Conservation (phyloP, 2,888 invertebrate species). For the Cremastinae sp. region DNA sequence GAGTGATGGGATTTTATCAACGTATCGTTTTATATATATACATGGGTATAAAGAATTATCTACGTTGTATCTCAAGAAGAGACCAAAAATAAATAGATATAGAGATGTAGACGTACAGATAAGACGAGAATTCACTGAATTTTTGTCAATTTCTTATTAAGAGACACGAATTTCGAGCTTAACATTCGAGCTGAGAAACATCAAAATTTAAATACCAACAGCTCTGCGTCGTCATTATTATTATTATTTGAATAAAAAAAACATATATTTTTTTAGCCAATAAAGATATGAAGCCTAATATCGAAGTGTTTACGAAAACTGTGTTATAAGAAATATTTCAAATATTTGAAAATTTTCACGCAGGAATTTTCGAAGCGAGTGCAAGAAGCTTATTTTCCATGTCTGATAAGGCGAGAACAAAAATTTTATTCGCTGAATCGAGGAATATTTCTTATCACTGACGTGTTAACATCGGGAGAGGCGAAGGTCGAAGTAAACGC, state of each 20-base stretch:
- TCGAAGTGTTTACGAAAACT: too few relatives aligned
- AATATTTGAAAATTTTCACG: too few relatives aligned
- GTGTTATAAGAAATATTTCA: too few relatives aligned
- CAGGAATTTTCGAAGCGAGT: too few relatives aligned
- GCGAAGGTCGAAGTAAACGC: conserved; percentile 13
- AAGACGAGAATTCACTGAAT: conserved; percentile 24
- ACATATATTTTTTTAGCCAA: too few relatives aligned
- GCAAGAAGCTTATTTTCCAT: too few relatives aligned
- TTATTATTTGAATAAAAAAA: too few relatives aligned
- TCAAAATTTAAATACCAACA: too few relatives aligned
- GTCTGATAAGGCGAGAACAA: too few relatives aligned
- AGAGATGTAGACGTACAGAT: conserved; percentile 1
- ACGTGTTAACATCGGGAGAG: neutral
- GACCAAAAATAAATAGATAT: conserved; percentile 20
- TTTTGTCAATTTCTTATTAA: neutral
- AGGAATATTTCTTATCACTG: conserved; percentile 25
- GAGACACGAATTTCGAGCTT: neutral
- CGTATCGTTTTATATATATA: conserved; percentile 6
- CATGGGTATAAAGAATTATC: conserved; percentile 15
- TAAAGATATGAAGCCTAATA: too few relatives aligned
- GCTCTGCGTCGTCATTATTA: too few relatives aligned
- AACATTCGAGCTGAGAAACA: neutral
- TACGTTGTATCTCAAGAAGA: neutral
- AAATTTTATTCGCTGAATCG: neutral
- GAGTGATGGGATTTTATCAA: conserved; percentile 15